Conservation (phyloP, 2,797 vertebrate species). For the Acanthornis magna region DNA sequence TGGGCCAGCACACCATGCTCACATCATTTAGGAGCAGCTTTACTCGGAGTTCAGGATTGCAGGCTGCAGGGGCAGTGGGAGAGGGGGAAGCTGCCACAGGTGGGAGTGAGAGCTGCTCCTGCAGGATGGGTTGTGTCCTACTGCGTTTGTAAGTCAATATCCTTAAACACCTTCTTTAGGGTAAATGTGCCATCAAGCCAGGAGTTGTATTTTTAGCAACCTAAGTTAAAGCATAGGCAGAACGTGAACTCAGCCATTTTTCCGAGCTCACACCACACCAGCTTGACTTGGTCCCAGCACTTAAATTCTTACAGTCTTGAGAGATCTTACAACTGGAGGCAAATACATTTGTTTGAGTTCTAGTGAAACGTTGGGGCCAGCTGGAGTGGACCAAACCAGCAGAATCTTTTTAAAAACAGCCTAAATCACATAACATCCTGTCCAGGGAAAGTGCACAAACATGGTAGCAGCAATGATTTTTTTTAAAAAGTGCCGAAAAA, state of each 20-base stretch:
- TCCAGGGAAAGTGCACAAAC: not conserved
- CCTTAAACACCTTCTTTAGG: not conserved
- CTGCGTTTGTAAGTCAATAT: not conserved
- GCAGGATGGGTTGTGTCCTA: not conserved
- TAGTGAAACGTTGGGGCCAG: not conserved
- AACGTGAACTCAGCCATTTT: not conserved
- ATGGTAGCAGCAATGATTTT: not conserved
- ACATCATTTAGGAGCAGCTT: not conserved
- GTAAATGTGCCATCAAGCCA: not conserved
- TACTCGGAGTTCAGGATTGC: not conserved
- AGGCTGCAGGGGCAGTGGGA: not conserved
- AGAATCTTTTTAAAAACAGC: not conserved
- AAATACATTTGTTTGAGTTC: not conserved
- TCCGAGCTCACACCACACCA: not conserved
- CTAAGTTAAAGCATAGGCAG: not conserved
- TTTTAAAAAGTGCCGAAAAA: not conserved
- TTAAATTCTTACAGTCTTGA: not conserved
- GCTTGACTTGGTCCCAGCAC: not conserved
- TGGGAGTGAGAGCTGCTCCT: not conserved
- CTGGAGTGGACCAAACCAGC: not conserved
- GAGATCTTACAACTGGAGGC: not conserved
- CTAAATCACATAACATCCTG: not conserved
- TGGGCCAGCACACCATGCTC: not conserved
- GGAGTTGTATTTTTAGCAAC: not conserved
- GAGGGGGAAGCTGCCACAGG: not conserved